Percentiles rank a stretch among this genome's conserved stretches.
Conservation (phyloP, 2,888 invertebrate species). For the Antheraea assamensis region DNA sequence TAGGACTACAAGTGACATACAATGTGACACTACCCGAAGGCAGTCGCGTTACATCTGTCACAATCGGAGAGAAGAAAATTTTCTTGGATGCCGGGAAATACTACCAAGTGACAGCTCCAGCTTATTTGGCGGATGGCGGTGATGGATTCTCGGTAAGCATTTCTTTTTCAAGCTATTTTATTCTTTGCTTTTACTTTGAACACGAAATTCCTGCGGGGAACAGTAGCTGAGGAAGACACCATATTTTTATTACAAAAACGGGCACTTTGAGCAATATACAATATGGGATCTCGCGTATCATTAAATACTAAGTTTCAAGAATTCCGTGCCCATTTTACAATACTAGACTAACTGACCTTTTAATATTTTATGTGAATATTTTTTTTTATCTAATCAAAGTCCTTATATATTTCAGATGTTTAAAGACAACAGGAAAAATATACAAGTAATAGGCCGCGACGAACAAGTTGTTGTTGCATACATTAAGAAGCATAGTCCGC, state of each 20-base stretch:
- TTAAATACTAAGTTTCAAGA: too few relatives aligned
- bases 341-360: too few relatives aligned
- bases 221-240: too few relatives aligned
- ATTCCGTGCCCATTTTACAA: too few relatives aligned
- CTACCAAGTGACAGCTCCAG: slow-evolving; percentile 81
- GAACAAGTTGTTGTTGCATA: slow-evolving; percentile 68
- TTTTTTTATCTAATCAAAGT: not conserved
- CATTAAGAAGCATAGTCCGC: slow-evolving; percentile 69
- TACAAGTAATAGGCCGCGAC: slow-evolving; percentile 67
- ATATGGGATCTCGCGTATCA: too few relatives aligned
- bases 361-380: not conserved
- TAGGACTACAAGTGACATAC: slow-evolving; percentile 79
- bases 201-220: too few relatives aligned
- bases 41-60: slow-evolving; percentile 62
- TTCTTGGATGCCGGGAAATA: slow-evolving; percentile 32
- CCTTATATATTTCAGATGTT: slow-evolving; percentile 47
- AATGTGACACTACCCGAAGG: slow-evolving; percentile 80
- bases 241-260: too few relatives aligned
- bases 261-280: too few relatives aligned
- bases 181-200: not conserved
- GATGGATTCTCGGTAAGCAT: slow-evolving; percentile 67
- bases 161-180: not conserved
- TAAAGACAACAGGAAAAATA: slow-evolving; percentile 55
- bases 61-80: slow-evolving; percentile 21
- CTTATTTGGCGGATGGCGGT: slow-evolving; percentile 83